A percentile compares a stretch with the other conserved stretches of the same genome.
Conservation (phyloP, 92 coral and sea anemone species). For the Siderastrea siderea region DNA sequence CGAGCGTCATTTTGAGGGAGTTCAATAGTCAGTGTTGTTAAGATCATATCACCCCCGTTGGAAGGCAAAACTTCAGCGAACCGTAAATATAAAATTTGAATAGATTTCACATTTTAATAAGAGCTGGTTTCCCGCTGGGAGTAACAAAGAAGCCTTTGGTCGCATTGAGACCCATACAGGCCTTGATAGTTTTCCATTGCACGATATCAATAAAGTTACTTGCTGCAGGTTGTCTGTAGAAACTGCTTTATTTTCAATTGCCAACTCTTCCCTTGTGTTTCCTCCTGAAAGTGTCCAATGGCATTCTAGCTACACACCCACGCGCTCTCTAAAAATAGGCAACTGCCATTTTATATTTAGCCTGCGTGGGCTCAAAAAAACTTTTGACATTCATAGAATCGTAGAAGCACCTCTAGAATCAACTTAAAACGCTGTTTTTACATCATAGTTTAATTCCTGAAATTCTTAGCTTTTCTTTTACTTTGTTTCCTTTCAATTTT, state of each 20-base stretch:
- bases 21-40: background rate
- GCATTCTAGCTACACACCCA: background rate
- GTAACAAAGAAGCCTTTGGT: constrained; percentile 10
- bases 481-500: background rate
- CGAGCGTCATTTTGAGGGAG: background rate
- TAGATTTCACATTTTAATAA: constrained; percentile 42
- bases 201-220: background rate
- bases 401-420: background rate
- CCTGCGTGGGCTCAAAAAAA: background rate
- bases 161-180: background rate
- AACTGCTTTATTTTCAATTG: background rate
- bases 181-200: constrained; percentile 7
- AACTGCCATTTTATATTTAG: constrained; percentile 2
- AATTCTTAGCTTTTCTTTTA: background rate
- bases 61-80: constrained; percentile 23
- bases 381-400: background rate
- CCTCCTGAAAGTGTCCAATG: background rate
- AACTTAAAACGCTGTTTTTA: background rate
- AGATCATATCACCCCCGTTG: constrained; percentile 15
- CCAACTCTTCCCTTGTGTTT: background rate
- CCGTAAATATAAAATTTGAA: constrained; percentile 42
- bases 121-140: constrained; percentile 35
- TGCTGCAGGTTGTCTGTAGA: background rate
- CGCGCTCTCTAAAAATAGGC: background rate
- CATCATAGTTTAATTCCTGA: background rate